Base-by-base conservation (phyloP, 2,888 invertebrate species). In the Rhimphoctona megacephalus region DNA sequence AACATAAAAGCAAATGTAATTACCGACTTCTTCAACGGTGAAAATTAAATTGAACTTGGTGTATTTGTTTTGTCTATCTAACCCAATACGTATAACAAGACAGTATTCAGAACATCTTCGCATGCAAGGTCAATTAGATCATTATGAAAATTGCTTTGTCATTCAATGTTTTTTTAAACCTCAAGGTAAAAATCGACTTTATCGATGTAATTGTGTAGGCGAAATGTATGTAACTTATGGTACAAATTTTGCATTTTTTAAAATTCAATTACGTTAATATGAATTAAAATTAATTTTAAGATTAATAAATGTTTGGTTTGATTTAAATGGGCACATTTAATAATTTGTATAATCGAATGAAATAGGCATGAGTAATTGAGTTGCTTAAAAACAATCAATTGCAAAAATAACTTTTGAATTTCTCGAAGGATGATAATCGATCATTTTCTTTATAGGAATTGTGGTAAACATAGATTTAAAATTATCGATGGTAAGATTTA, bases 1-100 rank as follows among this genome's bases (percentile, higher is more conserved):
- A 70, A 78, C 72, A 66, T 83, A 54, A 83, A 66, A 79, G 49
- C 43, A 66, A 73, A 78, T 66, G 78, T 57, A 79, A 83, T 83
- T 78, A 22, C 43, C 19, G 46, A 33, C 33, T 36, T 52, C 46
- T 57, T 49, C 22, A 36, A 64, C 46, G 33, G 46, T 30, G 72
- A 49, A 46, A 78, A 66, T 64, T 66, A 78, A 66, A 70, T 78
- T 72, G 61, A 64, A 83, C 30, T 2, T 73, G 25, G 66, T 73
- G 19, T 19, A n/a, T 46, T 46, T 66, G 52, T 39, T 43, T 39
- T 30, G n/a, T 57, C 39, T 33, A 19, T 49, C 33, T 9, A 30
- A 1, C 4, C 19, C 49, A 19, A 30, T 76, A 73, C 52, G 46
- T 54, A n/a, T n/a, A 22, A 46, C 17, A 25, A 36, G 52, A 22